phyloP scores from a whole-genome alignment of 2,797 vertebrate genomes.

The Pantherophis vulpinus region DNA sequence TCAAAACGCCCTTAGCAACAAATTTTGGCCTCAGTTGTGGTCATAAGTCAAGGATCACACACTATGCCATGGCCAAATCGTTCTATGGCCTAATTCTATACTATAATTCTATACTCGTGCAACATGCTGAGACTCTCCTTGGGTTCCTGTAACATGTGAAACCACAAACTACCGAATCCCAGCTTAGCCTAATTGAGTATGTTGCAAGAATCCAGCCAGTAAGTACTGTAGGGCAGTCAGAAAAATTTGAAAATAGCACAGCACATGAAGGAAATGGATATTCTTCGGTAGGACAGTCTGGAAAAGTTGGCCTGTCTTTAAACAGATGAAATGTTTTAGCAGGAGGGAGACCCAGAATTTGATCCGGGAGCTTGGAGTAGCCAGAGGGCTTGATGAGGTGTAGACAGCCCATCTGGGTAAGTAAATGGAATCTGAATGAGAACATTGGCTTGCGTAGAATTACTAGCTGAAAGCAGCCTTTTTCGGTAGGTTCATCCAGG shows the following conservation, averaged over 20 bases:
- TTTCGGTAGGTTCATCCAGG: not conserved
- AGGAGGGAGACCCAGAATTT: not conserved
- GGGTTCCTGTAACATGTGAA: not conserved
- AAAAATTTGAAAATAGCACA: not conserved
- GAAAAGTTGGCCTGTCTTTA: not conserved
- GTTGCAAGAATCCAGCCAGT: not conserved
- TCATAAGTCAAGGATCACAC: not conserved
- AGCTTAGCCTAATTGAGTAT: not conserved
- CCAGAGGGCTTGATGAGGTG: not conserved
- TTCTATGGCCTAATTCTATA: not conserved
- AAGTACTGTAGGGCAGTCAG: not conserved
- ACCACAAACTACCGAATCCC: not conserved
- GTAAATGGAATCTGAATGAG: not conserved
- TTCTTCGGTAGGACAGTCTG: not conserved
- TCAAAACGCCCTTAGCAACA: not conserved
- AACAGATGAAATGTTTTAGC: not conserved
- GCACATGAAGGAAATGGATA: not conserved
- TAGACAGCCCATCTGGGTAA: not conserved
- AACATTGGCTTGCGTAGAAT: not conserved
- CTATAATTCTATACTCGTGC: not conserved
- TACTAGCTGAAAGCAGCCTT: not conserved
- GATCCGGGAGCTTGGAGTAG: not conserved
- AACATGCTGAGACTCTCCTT: not conserved
- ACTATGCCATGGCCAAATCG: not conserved
- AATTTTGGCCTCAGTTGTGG: not conserved